These are phyloP conservation scores for Emys orbicularis DNA, from an alignment of 2,797 vertebrate genomes.

Conservation along the genomic window DNA sequence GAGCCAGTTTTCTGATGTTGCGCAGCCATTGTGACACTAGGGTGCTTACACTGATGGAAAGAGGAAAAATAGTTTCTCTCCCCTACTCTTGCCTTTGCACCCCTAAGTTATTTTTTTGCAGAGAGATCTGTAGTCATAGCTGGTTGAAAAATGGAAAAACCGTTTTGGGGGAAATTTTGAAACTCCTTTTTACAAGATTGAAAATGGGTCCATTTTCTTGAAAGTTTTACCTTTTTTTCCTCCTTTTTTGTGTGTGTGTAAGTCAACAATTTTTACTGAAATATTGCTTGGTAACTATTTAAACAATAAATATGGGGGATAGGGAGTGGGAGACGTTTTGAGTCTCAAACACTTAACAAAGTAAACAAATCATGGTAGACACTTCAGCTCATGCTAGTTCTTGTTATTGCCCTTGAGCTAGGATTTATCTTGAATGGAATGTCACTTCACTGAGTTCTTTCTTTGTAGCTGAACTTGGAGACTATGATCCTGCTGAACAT, in stretches of 20 bases:
- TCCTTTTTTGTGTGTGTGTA: not conserved
- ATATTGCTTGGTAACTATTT: not conserved
- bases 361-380: not conserved
- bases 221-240: not conserved
- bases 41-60: not conserved
- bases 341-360: not conserved
- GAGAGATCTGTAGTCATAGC: not conserved
- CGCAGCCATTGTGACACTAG: not conserved
- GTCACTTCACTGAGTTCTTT: slow-evolving; percentile 30
- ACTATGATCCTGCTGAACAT: slow-evolving; percentile 94
- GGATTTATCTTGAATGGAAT: not conserved
- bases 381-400: not conserved
- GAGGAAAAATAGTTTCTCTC: not conserved
- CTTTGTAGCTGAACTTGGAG: slow-evolving; percentile 93
- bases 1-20: not conserved
- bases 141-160: not conserved
- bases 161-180: not conserved
- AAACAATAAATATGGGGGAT: not conserved
- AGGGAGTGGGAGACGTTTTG: not conserved
- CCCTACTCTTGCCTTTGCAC: no score
- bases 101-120: not conserved
- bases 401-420: not conserved
- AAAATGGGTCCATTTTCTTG: not conserved
- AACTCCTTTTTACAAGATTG: not conserved
- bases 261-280: not conserved